phyloP scores from a whole-genome alignment of 2,888 invertebrate species.

The Drosophila barbarae region DNA sequence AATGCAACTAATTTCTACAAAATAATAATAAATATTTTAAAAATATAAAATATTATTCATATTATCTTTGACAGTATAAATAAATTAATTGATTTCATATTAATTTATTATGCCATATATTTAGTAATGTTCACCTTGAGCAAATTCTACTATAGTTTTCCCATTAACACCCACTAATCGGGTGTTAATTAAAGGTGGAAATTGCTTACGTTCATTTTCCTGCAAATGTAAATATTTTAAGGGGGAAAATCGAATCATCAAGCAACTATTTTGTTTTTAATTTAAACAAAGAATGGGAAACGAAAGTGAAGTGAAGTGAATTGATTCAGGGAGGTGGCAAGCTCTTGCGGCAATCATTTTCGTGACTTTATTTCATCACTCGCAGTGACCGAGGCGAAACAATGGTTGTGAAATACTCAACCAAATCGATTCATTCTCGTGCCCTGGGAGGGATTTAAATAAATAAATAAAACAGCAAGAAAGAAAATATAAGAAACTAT shows the following conservation, averaged over 20 bases:
- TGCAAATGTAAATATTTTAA: background rate
- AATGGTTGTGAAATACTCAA: constrained; percentile 9
- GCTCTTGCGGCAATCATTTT: constrained; percentile 10
- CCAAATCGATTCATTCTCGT: background rate
- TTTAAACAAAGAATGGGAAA: background rate
- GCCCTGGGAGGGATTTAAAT: background rate
- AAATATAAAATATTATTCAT: background rate
- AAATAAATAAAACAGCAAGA: background rate
- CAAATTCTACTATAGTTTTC: background rate
- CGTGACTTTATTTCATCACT: constrained; percentile 9
- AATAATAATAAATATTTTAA: background rate
- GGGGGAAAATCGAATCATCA: background rate
- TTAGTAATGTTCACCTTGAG: background rate
- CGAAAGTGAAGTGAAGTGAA: background rate
- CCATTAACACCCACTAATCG: background rate
- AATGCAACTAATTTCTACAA: background rate
- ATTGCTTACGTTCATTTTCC: background rate
- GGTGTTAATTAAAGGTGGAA: constrained; percentile 7
- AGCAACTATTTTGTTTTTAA: background rate
- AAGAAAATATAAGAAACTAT: background rate
- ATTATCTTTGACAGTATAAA: no score
- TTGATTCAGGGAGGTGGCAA: background rate
- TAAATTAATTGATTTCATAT: no score
- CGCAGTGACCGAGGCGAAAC: background rate
- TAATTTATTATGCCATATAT: no score